Evolutionary conservation across 2,113 vertebrate genomes (phyloP).

Genomic region (Vombatus ursinus): DNA sequence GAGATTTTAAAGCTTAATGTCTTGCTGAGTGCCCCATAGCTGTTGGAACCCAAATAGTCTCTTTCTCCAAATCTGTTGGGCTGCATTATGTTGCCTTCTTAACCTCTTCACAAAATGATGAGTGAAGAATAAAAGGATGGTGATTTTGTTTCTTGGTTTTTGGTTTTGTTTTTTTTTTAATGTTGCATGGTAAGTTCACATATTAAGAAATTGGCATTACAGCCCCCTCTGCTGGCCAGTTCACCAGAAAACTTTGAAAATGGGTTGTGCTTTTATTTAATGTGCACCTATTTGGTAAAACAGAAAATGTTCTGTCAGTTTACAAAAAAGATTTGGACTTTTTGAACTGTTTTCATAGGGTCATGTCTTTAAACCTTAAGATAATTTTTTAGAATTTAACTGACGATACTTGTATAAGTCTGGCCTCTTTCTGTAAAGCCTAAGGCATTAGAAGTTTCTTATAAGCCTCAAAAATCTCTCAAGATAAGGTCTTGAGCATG

Average conservation of each 20-base stretch:
- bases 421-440: no score
- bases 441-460: no score
- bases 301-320: neutral
- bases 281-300: neutral
- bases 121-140: slow-evolving; percentile 23
- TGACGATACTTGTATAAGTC: no score
- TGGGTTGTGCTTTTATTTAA: neutral
- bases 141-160: neutral
- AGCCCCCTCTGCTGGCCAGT: slow-evolving; percentile 61
- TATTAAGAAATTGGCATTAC: slow-evolving; percentile 40
- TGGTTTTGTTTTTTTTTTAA: neutral
- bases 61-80: neutral
- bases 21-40: neutral
- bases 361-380: no score
- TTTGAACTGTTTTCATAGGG: neutral
- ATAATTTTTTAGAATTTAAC: no score
- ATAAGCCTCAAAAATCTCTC: no score
- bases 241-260: neutral
- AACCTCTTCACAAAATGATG: slow-evolving; percentile 13
- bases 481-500: no score
- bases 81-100: slow-evolving; percentile 2
- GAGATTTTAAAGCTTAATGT: neutral
- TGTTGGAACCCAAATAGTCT: neutral
- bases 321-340: neutral
- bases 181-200: neutral